Base-by-base conservation (phyloP, 2,888 invertebrate species). In the Malacosoma neustria region DNA sequence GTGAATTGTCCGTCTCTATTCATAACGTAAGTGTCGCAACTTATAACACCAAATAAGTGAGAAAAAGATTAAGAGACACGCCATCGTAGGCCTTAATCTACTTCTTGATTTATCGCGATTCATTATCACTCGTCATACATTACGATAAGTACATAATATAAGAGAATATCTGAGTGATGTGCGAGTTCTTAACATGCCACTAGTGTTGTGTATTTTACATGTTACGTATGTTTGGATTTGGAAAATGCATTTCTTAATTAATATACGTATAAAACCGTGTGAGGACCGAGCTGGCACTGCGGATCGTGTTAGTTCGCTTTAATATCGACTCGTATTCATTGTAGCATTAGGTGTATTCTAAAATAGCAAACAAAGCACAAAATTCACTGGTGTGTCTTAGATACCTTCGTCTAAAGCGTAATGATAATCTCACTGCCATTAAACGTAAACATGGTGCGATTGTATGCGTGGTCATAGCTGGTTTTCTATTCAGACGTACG, bases 341-440 rank as follows among this genome's bases (percentile, higher is more conserved):
- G 46, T 82, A 79, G 75, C 61, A 61, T 60, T 79, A 81, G 73
- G 60, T n/a, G 62, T 52, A 57, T 60, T 62, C 57, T 70, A 61
- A 64, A 65, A 57, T 71, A 75, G 59, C 57, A 56, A 60, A 64
- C 54, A 60, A 72, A 66, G 82, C 82, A 82, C 81, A 84, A 82
- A 70, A 64, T 51, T 76, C 72, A 74, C 72, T 58, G 57, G 73
- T 74, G 79, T 76, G 77, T 76, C 73, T 74, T 73, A 73, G 57
- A 49, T 49, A 61, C 57, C 65, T 64, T 63, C 58, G 54, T 37
- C 53, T 37, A 42, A 48, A 48, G 60, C 65, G 63, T 60, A 67
- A 63, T 62, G 60, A 64, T 70, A 74, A 72, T 61, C 72, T 72
- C 84, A 85, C 84, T 85, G 84, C 84, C 84, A 85, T 74, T 81